Percentiles rank a stretch among this genome's conserved stretches.
These are phyloP conservation scores for Aurelia coerulea DNA, from an alignment of 30 jellyfish, hydroid and myxozoan species.

Conservation along the genomic window DNA sequence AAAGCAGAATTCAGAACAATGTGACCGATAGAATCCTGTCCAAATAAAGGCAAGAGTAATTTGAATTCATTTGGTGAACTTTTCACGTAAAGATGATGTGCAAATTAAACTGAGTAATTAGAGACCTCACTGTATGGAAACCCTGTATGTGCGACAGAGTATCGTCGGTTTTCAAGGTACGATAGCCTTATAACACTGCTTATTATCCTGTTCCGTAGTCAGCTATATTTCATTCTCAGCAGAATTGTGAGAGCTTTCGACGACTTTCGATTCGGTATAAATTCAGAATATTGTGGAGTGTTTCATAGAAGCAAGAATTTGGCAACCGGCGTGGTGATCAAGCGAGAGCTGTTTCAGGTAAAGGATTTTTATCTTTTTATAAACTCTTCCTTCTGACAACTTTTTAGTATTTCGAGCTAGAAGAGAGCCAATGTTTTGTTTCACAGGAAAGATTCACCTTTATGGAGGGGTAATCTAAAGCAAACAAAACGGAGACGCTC, in stretches of 20 bases:
- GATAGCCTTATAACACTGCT: slow-evolving; percentile 30
- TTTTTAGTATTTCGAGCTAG: neutral
- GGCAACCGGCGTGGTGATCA: no score
- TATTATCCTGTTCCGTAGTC: slow-evolving; percentile 31
- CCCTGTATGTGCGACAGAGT: neutral
- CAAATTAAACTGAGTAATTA: slow-evolving; percentile 1
- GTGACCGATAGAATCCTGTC: no score
- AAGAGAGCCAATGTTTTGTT: no score
- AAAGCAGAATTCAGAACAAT: neutral
- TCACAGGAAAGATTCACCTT: no score
- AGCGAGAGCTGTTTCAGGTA: no score
- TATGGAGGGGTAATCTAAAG: no score
- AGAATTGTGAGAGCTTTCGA: slow-evolving; percentile 32
- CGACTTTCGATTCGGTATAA: neutral
- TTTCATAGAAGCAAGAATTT: no score
- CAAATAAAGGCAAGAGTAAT: neutral
- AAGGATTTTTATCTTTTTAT: neutral
- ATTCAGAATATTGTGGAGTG: no score
- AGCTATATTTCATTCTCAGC: slow-evolving; percentile 70
- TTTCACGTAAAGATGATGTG: slow-evolving; percentile 3
- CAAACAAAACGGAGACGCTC: no score
- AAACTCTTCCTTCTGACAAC: neutral
- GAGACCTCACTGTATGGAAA: neutral
- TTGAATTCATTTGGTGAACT: slow-evolving; percentile 12
- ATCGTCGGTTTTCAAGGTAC: slow-evolving; percentile 16